Evolutionary conservation across 2,113 vertebrate species (phyloP).

Genomic region (Gavialis gangeticus): DNA sequence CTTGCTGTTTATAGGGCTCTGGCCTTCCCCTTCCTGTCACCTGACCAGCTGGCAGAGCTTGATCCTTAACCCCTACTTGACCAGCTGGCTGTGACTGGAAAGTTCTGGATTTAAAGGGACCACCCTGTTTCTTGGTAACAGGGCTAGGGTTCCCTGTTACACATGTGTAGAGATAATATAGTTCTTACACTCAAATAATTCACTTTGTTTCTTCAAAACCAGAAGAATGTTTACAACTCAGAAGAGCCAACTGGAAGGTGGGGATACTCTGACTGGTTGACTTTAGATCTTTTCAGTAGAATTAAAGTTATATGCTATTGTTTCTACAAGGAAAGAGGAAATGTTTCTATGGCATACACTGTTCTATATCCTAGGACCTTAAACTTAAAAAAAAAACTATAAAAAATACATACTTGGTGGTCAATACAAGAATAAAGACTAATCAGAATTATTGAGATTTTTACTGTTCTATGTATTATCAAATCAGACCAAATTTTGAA

Average conservation of each 20-base stretch:
- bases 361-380: background rate
- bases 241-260: background rate
- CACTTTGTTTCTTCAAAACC: background rate
- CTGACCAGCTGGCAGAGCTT: too few relatives aligned
- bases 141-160: too few relatives aligned
- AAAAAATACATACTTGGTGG: background rate
- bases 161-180: background rate
- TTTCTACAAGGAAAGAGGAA: background rate
- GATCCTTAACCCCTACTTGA: too few relatives aligned
- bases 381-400: background rate
- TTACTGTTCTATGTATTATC: background rate
- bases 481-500: background rate
- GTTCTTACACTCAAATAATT: background rate
- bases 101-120: too few relatives aligned
- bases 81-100: too few relatives aligned
- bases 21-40: too few relatives aligned
- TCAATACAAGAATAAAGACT: background rate
- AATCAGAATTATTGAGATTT: background rate
- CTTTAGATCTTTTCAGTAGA: background rate
- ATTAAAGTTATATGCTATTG: background rate
- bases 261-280: background rate
- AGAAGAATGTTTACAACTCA: background rate
- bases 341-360: background rate
- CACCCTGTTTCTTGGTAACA: too few relatives aligned
- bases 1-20: too few relatives aligned